phyloP scores from a whole-genome alignment of 2,888 invertebrate genomes.

The Parnassius apollo region DNA sequence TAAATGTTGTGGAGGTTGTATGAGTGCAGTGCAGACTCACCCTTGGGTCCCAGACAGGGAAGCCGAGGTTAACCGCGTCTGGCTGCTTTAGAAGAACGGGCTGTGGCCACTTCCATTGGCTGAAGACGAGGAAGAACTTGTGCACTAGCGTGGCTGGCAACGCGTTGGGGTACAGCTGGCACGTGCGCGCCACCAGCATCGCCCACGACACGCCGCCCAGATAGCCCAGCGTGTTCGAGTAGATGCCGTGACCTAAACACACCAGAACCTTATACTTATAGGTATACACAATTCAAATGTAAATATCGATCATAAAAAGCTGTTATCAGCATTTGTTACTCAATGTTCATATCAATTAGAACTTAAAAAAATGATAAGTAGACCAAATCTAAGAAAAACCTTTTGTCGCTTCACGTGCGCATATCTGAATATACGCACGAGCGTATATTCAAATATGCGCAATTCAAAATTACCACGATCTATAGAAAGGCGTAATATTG shows the following conservation, averaged over 20 bases:
- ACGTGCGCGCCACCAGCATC: slow-evolving; percentile 98
- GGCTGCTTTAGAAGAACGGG: slow-evolving; percentile 97
- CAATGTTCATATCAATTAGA: no score
- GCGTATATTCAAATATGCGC: no score
- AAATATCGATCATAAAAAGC: no score
- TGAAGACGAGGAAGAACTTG: slow-evolving; percentile 99
- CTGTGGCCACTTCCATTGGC: slow-evolving; percentile 99
- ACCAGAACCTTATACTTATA: neutral
- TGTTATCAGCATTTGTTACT: no score
- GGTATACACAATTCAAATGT: neutral
- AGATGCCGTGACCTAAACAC: slow-evolving; percentile 93
- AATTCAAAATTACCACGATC: no score
- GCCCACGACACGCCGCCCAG: slow-evolving; percentile 99
- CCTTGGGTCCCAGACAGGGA: slow-evolving; percentile 98
- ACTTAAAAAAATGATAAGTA: no score
- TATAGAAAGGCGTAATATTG: no score
- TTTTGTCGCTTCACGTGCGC: no score
- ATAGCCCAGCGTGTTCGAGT: slow-evolving; percentile 98
- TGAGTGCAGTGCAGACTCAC: slow-evolving; percentile 65
- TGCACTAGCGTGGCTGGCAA: slow-evolving; percentile 96
- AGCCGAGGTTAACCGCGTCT: slow-evolving; percentile 91
- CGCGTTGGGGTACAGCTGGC: slow-evolving; percentile 99
- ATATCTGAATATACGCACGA: no score
- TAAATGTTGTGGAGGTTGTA: no score
- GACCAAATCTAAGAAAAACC: no score